A percentile compares a stretch with the other conserved stretches of the same genome.
These are phyloP conservation scores for Parnassius mnemosyne DNA, from an alignment of 2,888 invertebrate species.

Conservation along the genomic window DNA sequence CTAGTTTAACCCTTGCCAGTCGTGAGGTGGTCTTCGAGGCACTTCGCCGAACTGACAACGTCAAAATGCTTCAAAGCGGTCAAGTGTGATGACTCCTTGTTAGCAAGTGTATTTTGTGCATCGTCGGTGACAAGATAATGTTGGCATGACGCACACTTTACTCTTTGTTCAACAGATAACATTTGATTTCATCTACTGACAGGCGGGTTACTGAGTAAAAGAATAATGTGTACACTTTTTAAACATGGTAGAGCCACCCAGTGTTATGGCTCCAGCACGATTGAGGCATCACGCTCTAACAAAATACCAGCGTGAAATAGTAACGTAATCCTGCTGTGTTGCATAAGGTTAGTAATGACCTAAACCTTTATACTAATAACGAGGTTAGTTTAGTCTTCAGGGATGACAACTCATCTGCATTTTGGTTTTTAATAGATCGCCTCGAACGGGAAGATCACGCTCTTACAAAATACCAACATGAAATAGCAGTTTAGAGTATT, in stretches of 20 bases:
- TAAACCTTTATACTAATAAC: no score
- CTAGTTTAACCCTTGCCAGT: conserved; percentile 42
- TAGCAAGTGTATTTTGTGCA: conserved; percentile 57
- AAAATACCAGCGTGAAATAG: no score
- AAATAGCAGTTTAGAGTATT: no score
- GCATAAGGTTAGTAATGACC: no score
- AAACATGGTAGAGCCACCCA: not conserved
- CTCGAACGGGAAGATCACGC: no score
- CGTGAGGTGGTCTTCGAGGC: conserved; percentile 58
- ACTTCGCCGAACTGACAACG: conserved; percentile 62
- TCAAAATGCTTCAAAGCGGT: conserved; percentile 67
- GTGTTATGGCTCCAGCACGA: not conserved
- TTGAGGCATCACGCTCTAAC: no score
- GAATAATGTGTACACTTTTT: not conserved
- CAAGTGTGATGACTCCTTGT: conserved; percentile 72
- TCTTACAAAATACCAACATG: no score
- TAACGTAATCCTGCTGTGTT: no score
- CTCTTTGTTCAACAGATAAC: conserved; percentile 26
- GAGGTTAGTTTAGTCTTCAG: no score
- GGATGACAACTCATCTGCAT: no score
- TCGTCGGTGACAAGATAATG: conserved; percentile 65
- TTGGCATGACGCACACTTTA: conserved; percentile 35
- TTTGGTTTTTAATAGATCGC: no score
- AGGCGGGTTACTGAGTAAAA: not conserved
- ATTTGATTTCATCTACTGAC: conserved; percentile 10